A percentile compares a stretch with the other conserved stretches of the same genome.
Evolutionary conservation across 64 coral and sea anemone genomes (phyloP).

Genomic region (Montipora foliosa): DNA sequence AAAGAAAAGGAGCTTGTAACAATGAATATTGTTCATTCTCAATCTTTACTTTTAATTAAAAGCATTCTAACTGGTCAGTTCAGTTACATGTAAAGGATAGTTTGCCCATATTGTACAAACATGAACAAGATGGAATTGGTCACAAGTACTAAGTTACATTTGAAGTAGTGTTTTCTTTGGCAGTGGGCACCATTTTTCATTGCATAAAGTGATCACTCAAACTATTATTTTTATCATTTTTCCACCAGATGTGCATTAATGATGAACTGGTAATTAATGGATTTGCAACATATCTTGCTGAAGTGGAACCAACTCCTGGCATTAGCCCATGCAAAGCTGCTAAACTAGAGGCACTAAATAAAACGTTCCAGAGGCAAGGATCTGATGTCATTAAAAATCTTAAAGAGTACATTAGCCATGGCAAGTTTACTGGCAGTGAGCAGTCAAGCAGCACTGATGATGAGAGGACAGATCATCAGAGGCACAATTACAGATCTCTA

Average conservation of each 20-base stretch:
- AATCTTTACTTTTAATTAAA: too few species aligned
- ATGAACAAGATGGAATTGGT: too few species aligned
- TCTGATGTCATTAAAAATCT: slow-evolving; percentile 13
- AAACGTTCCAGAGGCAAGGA: slow-evolving; percentile 41
- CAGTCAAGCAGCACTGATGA: slow-evolving; percentile 39
- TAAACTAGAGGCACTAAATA: slow-evolving; percentile 8
- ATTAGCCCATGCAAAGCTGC: slow-evolving; percentile 28
- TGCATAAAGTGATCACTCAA: too few species aligned
- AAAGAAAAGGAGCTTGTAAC: too few species aligned
- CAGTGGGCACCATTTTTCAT: too few species aligned
- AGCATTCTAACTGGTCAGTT: too few species aligned
- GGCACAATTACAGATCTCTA: background rate
- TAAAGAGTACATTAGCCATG: slow-evolving; percentile 36
- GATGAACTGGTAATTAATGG: slow-evolving; percentile 93
- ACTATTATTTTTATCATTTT: background rate
- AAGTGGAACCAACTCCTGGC: background rate
- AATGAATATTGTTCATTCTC: too few species aligned
- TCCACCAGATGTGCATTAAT: slow-evolving; percentile 87
- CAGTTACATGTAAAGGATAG: too few species aligned
- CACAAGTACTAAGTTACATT: too few species aligned
- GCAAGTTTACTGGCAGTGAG: slow-evolving; percentile 25
- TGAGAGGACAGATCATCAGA: background rate
- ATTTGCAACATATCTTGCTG: slow-evolving; percentile 66
- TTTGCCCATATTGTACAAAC: too few species aligned
- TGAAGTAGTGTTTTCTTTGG: too few species aligned